phyloP scores from a whole-genome alignment of 2,113 vertebrate genomes.

The Melanerpes aurifrons region DNA sequence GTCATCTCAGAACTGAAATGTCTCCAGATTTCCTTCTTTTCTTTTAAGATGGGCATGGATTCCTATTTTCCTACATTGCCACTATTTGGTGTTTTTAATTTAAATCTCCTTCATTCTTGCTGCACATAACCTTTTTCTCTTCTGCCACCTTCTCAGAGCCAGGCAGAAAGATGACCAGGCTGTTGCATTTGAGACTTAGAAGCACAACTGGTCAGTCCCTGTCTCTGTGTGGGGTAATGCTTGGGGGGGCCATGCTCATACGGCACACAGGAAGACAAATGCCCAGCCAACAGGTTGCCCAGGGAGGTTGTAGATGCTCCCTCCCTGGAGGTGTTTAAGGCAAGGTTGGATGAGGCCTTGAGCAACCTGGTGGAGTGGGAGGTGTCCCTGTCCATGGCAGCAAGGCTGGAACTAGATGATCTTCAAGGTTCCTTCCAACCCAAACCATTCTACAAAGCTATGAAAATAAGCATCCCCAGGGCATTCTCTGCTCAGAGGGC shows the following conservation, averaged over 20 bases:
- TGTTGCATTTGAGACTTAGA: not conserved
- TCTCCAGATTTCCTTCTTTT: not conserved
- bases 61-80: not conserved
- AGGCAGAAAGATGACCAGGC: not conserved
- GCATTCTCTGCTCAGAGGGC: not conserved
- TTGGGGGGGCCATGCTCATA: fast-evolving
- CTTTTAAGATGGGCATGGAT: not conserved
- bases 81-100: not conserved
- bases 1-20: not conserved
- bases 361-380: too few relatives aligned
- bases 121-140: not conserved
- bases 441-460: too few relatives aligned
- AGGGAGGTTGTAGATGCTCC: too few relatives aligned
- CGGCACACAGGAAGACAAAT: too few relatives aligned
- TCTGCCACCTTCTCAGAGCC: not conserved
- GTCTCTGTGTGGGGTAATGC: not conserved
- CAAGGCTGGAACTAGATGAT: too few relatives aligned
- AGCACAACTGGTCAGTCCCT: not conserved
- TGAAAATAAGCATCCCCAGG: not conserved
- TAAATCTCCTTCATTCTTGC: not conserved
- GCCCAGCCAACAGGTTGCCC: too few relatives aligned
- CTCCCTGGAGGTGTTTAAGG: too few relatives aligned
- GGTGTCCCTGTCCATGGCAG: too few relatives aligned
- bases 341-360: too few relatives aligned
- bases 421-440: too few relatives aligned